Evolutionary conservation across 2,113 vertebrate genomes (phyloP).

Genomic region (Machaerirhynchus nigripectus): DNA sequence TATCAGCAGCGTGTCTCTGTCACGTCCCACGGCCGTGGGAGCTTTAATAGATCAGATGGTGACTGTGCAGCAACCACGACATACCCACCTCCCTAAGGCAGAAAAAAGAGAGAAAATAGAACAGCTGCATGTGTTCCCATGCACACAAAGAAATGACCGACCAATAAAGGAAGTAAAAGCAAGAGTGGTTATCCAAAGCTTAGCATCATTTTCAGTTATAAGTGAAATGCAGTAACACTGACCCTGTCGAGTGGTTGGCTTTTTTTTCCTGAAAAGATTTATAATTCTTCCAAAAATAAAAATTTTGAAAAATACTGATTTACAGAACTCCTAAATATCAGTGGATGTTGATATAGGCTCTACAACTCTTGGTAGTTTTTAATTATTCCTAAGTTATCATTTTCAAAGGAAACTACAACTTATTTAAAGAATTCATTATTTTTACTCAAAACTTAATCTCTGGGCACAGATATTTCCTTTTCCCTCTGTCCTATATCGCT

Average conservation of each 20-base stretch:
- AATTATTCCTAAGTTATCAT: not conserved
- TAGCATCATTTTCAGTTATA: not conserved
- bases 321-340: not conserved
- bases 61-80: not conserved
- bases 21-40: not conserved
- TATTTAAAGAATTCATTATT: not conserved
- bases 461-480: not conserved
- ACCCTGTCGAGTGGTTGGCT: fast-evolving
- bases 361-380: not conserved
- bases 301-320: not conserved
- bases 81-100: not conserved
- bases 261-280: not conserved
- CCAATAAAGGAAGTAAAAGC: not conserved
- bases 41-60: not conserved
- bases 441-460: not conserved
- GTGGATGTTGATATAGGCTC: not conserved
- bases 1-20: not conserved
- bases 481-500: not conserved
- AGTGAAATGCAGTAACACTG: not conserved
- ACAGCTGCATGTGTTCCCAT: not conserved
- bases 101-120: not conserved
- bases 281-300: not conserved
- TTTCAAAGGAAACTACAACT: not conserved
- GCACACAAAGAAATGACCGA: not conserved
- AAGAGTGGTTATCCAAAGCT: not conserved